Conservation (phyloP, 2,888 invertebrate genomes). For the Biston betularia region DNA sequence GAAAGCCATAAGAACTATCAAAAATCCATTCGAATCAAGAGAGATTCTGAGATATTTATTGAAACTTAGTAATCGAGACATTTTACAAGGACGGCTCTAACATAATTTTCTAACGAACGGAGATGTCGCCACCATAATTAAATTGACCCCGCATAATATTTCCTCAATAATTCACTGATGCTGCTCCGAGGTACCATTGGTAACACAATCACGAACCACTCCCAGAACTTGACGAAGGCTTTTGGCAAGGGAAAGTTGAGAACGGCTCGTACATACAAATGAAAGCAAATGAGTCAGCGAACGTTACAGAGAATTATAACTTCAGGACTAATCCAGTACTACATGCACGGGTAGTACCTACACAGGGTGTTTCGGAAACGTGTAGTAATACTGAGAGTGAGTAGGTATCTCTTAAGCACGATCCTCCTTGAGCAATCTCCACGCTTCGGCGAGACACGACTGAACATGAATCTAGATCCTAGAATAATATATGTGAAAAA, state of each 20-base stretch:
- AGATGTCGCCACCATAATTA: slow-evolving; percentile 31
- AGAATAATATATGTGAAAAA: too few species aligned
- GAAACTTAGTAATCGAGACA: neutral
- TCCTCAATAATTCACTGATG: slow-evolving; percentile 52
- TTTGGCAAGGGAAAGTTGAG: slow-evolving; percentile 75
- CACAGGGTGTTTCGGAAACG: slow-evolving; percentile 14
- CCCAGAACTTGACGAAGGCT: slow-evolving; percentile 82
- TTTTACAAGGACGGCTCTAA: neutral
- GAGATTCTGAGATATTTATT: neutral
- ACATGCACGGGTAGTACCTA: slow-evolving; percentile 33
- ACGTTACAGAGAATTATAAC: slow-evolving; percentile 61
- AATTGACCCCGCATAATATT: slow-evolving; percentile 38
- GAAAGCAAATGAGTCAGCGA: slow-evolving; percentile 64
- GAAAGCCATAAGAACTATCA: too few species aligned
- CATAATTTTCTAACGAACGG: slow-evolving; percentile 16
- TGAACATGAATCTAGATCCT: too few species aligned
- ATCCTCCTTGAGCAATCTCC: too few species aligned
- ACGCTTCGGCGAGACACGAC: too few species aligned
- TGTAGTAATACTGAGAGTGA: too few species aligned
- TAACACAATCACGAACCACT: slow-evolving; percentile 79
- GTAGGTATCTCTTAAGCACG: too few species aligned
- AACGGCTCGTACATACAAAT: slow-evolving; percentile 77
- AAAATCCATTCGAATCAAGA: too few species aligned
- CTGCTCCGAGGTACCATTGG: slow-evolving; percentile 56
- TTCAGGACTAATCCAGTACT: slow-evolving; percentile 40